Conservation (phyloP, 2,797 vertebrate species). For the Hirundo rustica region DNA sequence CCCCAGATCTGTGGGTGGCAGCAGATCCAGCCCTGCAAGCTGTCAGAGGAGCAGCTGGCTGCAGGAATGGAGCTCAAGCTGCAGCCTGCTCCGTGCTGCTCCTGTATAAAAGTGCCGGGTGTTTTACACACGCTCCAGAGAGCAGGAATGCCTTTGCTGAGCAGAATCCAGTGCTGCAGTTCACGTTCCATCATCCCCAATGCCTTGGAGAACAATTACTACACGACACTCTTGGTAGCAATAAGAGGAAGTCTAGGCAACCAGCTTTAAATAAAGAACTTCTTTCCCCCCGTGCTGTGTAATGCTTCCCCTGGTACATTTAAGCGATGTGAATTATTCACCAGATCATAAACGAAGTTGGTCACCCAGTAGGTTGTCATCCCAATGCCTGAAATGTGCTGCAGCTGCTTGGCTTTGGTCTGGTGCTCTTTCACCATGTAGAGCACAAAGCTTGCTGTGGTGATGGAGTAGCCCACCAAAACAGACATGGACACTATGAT, state of each 20-base stretch:
- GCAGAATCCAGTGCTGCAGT: background rate
- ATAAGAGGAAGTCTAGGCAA: conserved; percentile 12
- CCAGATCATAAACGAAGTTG: conserved; percentile 96
- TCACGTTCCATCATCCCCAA: background rate
- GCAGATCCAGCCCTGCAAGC: background rate
- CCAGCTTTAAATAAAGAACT: conserved; percentile 24
- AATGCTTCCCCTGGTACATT: background rate
- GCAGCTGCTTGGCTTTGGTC: conserved; percentile 90
- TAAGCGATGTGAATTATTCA: conserved; percentile 74
- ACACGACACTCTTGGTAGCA: background rate
- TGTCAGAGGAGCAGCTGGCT: conserved; percentile 8
- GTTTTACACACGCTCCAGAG: background rate
- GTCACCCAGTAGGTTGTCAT: conserved; percentile 91
- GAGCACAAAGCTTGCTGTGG: conserved; percentile 90
- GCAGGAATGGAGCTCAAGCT: conserved; percentile 20
- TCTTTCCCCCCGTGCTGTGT: background rate
- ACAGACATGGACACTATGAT: conserved; percentile 89
- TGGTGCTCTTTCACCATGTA: conserved; percentile 92
- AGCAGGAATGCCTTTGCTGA: conserved; percentile 6
- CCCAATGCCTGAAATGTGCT: conserved; percentile 92
- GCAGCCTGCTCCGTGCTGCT: background rate
- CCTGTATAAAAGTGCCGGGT: background rate
- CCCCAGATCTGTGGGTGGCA: background rate
- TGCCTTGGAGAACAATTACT: conserved; percentile 36
- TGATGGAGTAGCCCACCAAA: conserved; percentile 92